Percentiles rank a stretch among this genome's conserved stretches.
Evolutionary conservation across 2,113 vertebrate species (phyloP).

Genomic region (Planiliza haematocheilus): DNA sequence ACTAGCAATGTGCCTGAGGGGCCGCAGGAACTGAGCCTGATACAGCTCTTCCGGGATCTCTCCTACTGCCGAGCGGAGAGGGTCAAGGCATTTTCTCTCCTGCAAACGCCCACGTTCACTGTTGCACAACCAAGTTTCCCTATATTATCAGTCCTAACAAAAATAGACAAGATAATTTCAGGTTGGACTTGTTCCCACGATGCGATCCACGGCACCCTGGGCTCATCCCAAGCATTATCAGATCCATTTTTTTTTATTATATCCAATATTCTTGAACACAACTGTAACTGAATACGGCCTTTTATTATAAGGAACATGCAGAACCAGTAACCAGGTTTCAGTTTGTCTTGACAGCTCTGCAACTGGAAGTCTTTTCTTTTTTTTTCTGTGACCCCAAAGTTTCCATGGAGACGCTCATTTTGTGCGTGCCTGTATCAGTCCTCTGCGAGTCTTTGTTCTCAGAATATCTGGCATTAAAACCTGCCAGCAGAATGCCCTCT

Average conservation of each 20-base stretch:
- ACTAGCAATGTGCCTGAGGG: constrained; percentile 72
- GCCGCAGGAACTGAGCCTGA: constrained; percentile 56
- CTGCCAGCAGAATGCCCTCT: constrained; percentile 46
- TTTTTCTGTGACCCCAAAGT: constrained; percentile 45
- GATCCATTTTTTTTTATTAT: not conserved
- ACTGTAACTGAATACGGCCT: constrained; percentile 2
- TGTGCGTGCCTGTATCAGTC: constrained; percentile 25
- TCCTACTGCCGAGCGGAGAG: constrained; percentile 41
- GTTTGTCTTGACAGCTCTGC: constrained; percentile 25
- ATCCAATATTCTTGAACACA: constrained; percentile 27
- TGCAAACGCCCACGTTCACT: constrained; percentile 54
- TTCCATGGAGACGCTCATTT: constrained; percentile 50
- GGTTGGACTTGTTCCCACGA: constrained; percentile 20
- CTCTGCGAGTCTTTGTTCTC: constrained; percentile 49
- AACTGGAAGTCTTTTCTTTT: constrained; percentile 57
- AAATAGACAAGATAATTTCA: constrained; percentile 33
- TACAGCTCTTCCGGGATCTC: constrained; percentile 68
- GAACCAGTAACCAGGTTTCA: constrained; percentile 28
- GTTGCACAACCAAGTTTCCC: constrained; percentile 63
- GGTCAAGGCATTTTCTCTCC: constrained; percentile 58
- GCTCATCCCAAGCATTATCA: constrained; percentile 14
- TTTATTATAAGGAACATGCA: not conserved
- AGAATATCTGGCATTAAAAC: constrained; percentile 60
- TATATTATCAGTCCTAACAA: constrained; percentile 22
- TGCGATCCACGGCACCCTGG: not conserved